Evolutionary conservation across 2,888 invertebrate genomes (phyloP).

Genomic region (Heteropelma amictum): DNA sequence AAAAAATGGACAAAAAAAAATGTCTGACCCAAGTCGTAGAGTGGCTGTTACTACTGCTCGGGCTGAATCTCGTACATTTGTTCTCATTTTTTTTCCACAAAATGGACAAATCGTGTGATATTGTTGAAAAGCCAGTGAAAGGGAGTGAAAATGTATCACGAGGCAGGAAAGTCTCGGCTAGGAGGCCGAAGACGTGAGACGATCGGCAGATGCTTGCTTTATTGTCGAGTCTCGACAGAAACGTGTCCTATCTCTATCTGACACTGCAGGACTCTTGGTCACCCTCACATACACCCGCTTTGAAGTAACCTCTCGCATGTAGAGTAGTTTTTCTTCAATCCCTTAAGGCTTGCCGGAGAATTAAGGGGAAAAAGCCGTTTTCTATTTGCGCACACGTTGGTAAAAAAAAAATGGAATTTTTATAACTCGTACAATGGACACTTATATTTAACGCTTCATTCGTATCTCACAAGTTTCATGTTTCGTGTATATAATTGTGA

Average conservation of each 20-base stretch:
- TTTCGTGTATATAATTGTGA: no score
- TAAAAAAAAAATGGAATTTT: slow-evolving; percentile 5
- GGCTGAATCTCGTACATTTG: neutral
- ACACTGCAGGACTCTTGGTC: slow-evolving; percentile 52
- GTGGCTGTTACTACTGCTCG: no score
- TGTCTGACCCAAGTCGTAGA: no score
- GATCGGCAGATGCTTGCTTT: slow-evolving; percentile 66
- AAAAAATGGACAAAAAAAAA: no score
- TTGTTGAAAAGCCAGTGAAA: neutral
- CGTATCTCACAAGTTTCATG: no score
- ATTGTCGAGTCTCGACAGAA: slow-evolving; percentile 76
- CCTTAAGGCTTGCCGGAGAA: slow-evolving; percentile 22
- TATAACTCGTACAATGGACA: no score
- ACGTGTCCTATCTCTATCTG: slow-evolving; percentile 77
- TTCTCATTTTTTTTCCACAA: neutral
- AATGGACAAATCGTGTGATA: no score
- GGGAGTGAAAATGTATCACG: slow-evolving; percentile 47
- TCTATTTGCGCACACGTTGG: no score
- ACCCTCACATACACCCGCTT: slow-evolving; percentile 63
- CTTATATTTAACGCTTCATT: no score
- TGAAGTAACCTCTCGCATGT: slow-evolving; percentile 22
- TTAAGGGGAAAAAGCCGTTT: slow-evolving; percentile 8
- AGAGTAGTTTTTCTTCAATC: slow-evolving; percentile 11
- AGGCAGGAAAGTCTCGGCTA: slow-evolving; percentile 50
- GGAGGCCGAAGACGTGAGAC: slow-evolving; percentile 65